A percentile compares a stretch with the other conserved stretches of the same genome.
These are phyloP conservation scores for Lanistes nyassanus DNA, from an alignment of 1,140 invertebrate genomes.

Conservation along the genomic window DNA sequence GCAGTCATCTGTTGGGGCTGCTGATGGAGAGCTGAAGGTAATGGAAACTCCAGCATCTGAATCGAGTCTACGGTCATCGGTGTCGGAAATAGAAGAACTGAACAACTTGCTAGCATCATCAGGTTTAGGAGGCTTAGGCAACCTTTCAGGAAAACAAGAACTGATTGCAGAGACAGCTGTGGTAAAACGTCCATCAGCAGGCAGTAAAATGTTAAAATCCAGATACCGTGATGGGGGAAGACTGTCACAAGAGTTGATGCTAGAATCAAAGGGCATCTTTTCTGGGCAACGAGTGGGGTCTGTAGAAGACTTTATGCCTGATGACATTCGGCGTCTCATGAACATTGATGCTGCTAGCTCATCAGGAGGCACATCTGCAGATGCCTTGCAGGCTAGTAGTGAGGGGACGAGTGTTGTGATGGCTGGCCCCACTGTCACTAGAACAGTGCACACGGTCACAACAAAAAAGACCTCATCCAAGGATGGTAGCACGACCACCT, in stretches of 20 bases:
- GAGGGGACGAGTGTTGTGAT: not conserved
- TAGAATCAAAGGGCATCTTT: slow-evolving; percentile 10
- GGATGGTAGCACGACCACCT: slow-evolving; percentile 6
- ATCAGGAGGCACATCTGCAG: not conserved
- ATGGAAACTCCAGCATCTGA: too few relatives aligned
- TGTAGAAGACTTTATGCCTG: slow-evolving; percentile 40
- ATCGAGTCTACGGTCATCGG: not conserved
- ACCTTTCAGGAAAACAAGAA: not conserved
- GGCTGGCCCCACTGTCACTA: not conserved
- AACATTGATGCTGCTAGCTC: slow-evolving; percentile 25
- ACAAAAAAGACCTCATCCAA: slow-evolving; percentile 15
- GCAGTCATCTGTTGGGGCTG: too few relatives aligned
- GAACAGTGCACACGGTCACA: slow-evolving; percentile 19
- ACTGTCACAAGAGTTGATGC: not conserved
- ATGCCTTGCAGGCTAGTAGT: not conserved
- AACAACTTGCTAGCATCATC: not conserved
- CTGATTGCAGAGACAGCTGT: slow-evolving; percentile 4
- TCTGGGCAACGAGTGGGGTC: slow-evolving; percentile 26
- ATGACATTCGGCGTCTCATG: slow-evolving; percentile 35
- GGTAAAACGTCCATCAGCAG: slow-evolving; percentile 1
- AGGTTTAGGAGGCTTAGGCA: not conserved
- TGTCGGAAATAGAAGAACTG: not conserved
- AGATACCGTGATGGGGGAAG: slow-evolving; percentile 12
- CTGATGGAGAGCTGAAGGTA: too few relatives aligned
- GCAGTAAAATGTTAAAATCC: not conserved